Evolutionary conservation across 2,113 vertebrate genomes (phyloP).

Genomic region (Gnathonemus echidnorhynchus): DNA sequence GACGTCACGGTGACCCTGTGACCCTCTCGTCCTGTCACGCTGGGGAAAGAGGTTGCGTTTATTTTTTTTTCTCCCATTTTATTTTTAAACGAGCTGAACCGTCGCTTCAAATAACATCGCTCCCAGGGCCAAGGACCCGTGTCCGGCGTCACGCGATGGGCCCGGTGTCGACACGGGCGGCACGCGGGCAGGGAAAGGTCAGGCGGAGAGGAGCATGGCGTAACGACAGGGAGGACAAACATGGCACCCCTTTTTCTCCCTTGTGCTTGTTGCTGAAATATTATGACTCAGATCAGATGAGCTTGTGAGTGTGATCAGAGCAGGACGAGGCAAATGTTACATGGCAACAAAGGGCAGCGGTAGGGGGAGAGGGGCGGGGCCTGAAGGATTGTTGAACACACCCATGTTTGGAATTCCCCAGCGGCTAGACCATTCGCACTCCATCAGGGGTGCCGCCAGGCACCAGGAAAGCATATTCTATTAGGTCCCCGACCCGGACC

Average conservation of each 20-base stretch:
- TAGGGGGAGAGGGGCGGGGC: neutral
- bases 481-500: neutral
- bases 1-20: neutral
- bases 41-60: neutral
- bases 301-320: neutral
- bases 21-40: neutral
- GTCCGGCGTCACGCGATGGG: neutral
- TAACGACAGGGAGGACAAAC: neutral
- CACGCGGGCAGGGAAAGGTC: slow-evolving; percentile 5
- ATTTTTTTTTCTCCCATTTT: neutral
- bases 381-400: neutral
- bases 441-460: neutral
- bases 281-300: neutral
- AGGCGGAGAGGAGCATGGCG: neutral
- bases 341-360: neutral
- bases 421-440: neutral
- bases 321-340: neutral
- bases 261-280: neutral
- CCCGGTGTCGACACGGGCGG: neutral
- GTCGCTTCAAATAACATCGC: neutral
- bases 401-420: neutral
- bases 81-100: neutral
- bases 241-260: neutral
- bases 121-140: neutral
- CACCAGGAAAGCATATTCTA: neutral